Evolutionary conservation across 2,797 vertebrate species (phyloP).

Genomic region (Pantherophis alleghaniensis): DNA sequence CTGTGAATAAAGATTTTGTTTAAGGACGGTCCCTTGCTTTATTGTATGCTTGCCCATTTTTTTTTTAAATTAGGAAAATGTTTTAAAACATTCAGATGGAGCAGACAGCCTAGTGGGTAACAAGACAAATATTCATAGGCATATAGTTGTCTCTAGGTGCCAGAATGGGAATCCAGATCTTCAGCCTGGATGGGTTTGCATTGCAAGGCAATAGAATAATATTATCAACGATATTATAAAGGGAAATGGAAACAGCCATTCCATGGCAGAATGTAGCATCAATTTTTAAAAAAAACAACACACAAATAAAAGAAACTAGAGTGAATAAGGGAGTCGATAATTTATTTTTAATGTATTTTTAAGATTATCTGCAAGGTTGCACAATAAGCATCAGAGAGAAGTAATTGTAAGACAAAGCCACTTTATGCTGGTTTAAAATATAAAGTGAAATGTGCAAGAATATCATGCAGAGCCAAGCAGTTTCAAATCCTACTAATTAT

Average conservation of each 20-base stretch:
- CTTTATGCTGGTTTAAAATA: neutral
- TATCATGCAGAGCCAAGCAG: neutral
- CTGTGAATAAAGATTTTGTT: neutral
- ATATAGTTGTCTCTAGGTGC: neutral
- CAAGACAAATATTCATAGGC: neutral
- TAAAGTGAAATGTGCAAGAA: neutral
- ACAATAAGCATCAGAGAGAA: neutral
- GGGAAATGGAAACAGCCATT: neutral
- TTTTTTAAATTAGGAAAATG: neutral
- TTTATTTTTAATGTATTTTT: neutral
- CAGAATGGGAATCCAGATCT: neutral
- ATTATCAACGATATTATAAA: neutral
- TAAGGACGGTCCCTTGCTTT: neutral
- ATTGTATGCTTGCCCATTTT: neutral
- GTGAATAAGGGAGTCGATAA: neutral
- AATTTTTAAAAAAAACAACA: neutral
- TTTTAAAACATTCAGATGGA: neutral
- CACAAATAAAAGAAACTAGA: neutral
- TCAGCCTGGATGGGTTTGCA: neutral
- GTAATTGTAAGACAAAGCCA: neutral
- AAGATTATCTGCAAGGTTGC: neutral
- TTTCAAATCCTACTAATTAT: neutral
- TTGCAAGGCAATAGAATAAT: neutral
- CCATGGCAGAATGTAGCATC: neutral
- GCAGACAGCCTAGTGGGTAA: neutral